Percentiles rank a stretch among this genome's conserved stretches.
These are phyloP conservation scores for Xylophagus ater DNA, from an alignment of 2,888 invertebrate species.

Conservation along the genomic window DNA sequence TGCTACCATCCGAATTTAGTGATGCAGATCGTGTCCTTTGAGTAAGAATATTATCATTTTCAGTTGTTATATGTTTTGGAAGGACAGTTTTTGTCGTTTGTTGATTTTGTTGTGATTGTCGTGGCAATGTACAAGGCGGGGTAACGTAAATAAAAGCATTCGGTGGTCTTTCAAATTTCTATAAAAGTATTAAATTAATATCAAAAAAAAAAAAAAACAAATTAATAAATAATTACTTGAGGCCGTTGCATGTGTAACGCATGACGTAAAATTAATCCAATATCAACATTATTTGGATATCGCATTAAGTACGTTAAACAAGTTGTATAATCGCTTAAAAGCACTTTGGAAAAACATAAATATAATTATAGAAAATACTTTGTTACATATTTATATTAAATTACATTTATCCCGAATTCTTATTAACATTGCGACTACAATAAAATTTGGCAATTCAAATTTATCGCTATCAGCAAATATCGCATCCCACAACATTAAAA, in stretches of 20 bases:
- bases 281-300: conserved; percentile 53
- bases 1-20: conserved; percentile 1
- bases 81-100: conserved; percentile 9
- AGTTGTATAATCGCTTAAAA: conserved; percentile 51
- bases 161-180: conserved; percentile 32
- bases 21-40: conserved; percentile 13
- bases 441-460: conserved; percentile 49
- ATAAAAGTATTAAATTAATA: not conserved
- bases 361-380: not conserved
- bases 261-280: conserved; percentile 49
- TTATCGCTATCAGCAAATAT: conserved; percentile 59
- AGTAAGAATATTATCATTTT: not conserved
- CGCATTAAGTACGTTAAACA: conserved; percentile 56
- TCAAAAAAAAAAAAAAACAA: conserved; percentile 3
- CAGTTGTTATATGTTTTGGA: conserved; percentile 7
- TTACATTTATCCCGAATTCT: conserved; percentile 57
- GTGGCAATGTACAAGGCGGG: conserved; percentile 9
- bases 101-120: not conserved
- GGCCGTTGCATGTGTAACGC: conserved; percentile 45
- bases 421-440: conserved; percentile 67
- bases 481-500: conserved; percentile 72
- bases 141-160: conserved; percentile 32
- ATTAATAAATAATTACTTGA: conserved; percentile 24
- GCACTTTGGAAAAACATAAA: conserved; percentile 41
- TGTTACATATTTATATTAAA: conserved; percentile 26